Base-by-base conservation (phyloP, 2,888 invertebrate species). In the Melitaea athalia region DNA sequence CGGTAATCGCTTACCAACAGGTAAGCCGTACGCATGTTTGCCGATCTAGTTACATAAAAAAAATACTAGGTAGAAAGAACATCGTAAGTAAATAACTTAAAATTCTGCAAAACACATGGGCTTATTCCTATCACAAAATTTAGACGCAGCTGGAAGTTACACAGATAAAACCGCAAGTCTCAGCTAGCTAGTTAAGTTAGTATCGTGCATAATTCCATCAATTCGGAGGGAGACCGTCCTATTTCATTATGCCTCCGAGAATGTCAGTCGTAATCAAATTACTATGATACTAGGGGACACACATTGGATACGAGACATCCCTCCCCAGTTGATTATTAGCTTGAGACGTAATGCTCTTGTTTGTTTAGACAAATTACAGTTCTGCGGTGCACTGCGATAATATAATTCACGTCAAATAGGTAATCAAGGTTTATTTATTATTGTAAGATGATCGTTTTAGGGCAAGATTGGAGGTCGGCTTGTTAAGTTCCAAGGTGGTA, bases 261-360 rank as follows among this genome's bases (percentile, higher is more conserved):
- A 67, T 53, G 69, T 67, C 59, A 72, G 65, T 63, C 49, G 66
- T 77, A 77, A 78, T 77, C 73, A 73, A 74, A 73, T 78, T 77
- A 77, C 68, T 64, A 67, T 63, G 68, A 67, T 75, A 74, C 72
- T 72, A 69, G 73, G 73, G 75, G 71, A 70, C 69, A 69, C 67
- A 66, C 72, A 65, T 59, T 42, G 62, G 47, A 61, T 68, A 31
- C 45, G 52, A 59, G 68, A 68, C 64, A 69, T 60, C 59, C 43
- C 61, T 70, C 72, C 72, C 67, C 63, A 45, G 64, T 59, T 70
- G 64, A 60, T 72, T 71, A 67, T 69, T 66, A 70, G 63, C 65
- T 59, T 60, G 60, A 45, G 43, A 65, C 60, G 60, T 59, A 52
- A 43, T 50, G 52, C 33, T 59, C 52, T 55, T 55, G 53, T 55